Evolutionary conservation across 2,113 vertebrate species (phyloP).

Genomic region (Silurus glanis): DNA sequence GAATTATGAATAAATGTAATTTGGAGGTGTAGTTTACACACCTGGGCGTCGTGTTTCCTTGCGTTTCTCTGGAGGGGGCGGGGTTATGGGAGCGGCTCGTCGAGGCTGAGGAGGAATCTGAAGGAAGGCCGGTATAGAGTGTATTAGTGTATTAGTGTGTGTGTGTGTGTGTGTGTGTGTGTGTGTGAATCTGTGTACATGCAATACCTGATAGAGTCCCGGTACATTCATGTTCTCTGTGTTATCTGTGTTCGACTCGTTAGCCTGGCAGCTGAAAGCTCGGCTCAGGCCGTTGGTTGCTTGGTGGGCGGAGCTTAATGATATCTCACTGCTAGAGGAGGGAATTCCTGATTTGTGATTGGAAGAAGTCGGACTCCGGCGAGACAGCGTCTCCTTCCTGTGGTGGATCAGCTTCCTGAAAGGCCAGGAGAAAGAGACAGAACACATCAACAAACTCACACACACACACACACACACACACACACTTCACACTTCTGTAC

Average conservation of each 20-base stretch:
- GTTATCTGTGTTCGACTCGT: slow-evolving; percentile 80
- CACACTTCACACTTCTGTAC: background rate
- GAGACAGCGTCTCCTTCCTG: slow-evolving; percentile 91
- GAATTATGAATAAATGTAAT: background rate
- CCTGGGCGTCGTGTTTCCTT: slow-evolving; percentile 70
- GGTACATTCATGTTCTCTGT: slow-evolving; percentile 69
- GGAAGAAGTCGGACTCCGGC: slow-evolving; percentile 77
- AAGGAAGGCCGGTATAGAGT: slow-evolving; percentile 29
- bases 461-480: background rate
- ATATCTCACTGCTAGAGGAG: slow-evolving; percentile 84
- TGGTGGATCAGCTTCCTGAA: slow-evolving; percentile 94
- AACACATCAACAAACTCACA: background rate
- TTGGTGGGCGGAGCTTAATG: slow-evolving; percentile 76
- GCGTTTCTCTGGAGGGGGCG: slow-evolving; percentile 89
- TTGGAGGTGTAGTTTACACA: slow-evolving; percentile 39
- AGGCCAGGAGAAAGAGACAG: background rate
- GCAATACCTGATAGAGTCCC: slow-evolving; percentile 83
- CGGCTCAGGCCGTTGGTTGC: slow-evolving; percentile 70
- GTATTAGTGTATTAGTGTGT: background rate
- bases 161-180: background rate
- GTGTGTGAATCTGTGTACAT: background rate
- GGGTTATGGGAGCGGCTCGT: slow-evolving; percentile 82
- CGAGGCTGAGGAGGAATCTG: slow-evolving; percentile 85
- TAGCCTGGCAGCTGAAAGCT: slow-evolving; percentile 74
- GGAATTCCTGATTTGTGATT: slow-evolving; percentile 76